These are phyloP conservation scores for Lepidurus arcticus DNA, from an alignment of 1,140 invertebrate species.

Conservation along the genomic window DNA sequence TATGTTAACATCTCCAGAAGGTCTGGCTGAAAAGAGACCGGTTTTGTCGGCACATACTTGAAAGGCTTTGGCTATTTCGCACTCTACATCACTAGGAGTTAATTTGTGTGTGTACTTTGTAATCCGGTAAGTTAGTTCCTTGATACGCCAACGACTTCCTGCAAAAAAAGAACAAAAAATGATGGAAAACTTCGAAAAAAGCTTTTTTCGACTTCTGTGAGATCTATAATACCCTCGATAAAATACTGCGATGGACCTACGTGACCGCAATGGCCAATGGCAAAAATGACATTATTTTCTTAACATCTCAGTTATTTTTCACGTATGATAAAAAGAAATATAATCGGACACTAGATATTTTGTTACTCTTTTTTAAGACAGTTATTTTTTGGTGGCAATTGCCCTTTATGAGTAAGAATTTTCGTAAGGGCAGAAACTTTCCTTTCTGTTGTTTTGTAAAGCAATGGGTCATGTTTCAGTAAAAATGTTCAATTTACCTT, in stretches of 20 bases:
- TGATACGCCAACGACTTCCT: constrained; percentile 86
- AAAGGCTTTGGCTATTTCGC: constrained; percentile 74
- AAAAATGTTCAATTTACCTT: constrained; percentile 54
- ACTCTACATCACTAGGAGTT: constrained; percentile 63
- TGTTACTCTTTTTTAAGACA: too few relatives aligned
- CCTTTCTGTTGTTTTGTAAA: not conserved
- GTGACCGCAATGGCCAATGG: too few relatives aligned
- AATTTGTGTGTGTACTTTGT: constrained; percentile 74
- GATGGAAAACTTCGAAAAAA: too few relatives aligned
- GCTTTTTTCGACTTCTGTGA: too few relatives aligned
- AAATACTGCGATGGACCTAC: too few relatives aligned
- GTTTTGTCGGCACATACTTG: constrained; percentile 78
- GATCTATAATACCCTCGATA: too few relatives aligned
- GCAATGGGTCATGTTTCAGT: not conserved
- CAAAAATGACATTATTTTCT: not conserved
- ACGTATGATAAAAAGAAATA: too few relatives aligned
- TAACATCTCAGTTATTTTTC: too few relatives aligned
- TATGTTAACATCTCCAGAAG: constrained; percentile 74
- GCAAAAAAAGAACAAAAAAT: constrained; percentile 39
- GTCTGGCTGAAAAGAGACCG: constrained; percentile 72
- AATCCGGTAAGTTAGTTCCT: constrained; percentile 81
- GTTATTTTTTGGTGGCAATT: too few relatives aligned
- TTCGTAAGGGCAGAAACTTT: not conserved
- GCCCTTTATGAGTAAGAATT: too few relatives aligned
- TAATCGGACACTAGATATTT: too few relatives aligned